Evolutionary conservation across 2,797 vertebrate genomes (phyloP).

Genomic region (Thaleichthys pacificus): DNA sequence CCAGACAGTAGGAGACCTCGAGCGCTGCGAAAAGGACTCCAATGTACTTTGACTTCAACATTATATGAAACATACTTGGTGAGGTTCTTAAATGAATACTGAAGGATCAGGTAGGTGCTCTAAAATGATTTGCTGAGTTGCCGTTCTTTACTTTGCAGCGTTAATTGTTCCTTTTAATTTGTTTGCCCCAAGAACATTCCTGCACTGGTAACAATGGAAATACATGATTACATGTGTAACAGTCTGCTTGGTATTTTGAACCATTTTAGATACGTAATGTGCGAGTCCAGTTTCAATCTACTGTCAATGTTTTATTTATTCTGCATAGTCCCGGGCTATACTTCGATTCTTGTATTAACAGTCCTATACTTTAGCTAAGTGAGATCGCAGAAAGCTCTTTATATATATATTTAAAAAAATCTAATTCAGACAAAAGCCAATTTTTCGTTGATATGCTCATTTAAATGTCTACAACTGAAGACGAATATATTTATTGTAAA

Average conservation of each 20-base stretch:
- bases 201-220: neutral
- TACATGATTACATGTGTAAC: neutral
- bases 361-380: slow-evolving; percentile 42
- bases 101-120: too few relatives aligned
- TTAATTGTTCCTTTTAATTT: too few relatives aligned
- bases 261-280: slow-evolving; percentile 3
- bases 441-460: too few relatives aligned
- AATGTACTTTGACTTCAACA: too few relatives aligned
- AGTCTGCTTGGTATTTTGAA: too few relatives aligned
- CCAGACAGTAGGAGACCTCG: too few relatives aligned
- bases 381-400: slow-evolving; percentile 43
- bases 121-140: too few relatives aligned
- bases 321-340: slow-evolving; percentile 35
- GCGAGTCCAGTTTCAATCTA: slow-evolving; percentile 47
- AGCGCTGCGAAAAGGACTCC: too few relatives aligned
- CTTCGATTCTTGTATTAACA: slow-evolving; percentile 45
- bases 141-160: too few relatives aligned
- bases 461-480: neutral
- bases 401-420: neutral
- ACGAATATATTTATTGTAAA: neutral
- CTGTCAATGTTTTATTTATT: slow-evolving; percentile 47
- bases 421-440: neutral
- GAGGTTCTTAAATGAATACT: too few relatives aligned
- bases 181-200: too few relatives aligned
- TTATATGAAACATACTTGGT: too few relatives aligned